These are phyloP conservation scores for Pherbina coryleti DNA, from an alignment of 2,888 invertebrate species.

Conservation along the genomic window DNA sequence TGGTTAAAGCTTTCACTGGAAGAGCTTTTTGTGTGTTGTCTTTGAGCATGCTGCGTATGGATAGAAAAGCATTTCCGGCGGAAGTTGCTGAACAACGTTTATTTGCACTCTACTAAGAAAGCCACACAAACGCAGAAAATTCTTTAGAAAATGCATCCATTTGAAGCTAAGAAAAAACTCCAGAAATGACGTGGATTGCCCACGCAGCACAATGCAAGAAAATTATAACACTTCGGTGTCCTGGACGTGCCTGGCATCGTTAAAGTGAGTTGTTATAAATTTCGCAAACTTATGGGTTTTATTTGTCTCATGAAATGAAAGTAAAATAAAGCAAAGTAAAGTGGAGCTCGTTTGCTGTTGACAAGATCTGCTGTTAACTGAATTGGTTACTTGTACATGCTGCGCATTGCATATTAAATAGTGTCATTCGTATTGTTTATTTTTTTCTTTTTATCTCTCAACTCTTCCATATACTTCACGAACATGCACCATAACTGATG, in stretches of 20 bases:
- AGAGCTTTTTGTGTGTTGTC: constrained; percentile 33
- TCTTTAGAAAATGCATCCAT: too few species aligned
- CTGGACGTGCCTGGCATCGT: constrained; percentile 3
- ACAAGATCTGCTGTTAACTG: constrained; percentile 7
- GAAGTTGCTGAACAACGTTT: neutral
- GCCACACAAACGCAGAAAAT: too few species aligned
- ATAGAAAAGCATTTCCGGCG: constrained; percentile 25
- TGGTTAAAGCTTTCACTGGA: constrained; percentile 18
- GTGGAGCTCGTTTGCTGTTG: neutral
- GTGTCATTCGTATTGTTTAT: neutral
- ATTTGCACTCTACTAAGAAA: too few species aligned
- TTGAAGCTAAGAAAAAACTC: too few species aligned
- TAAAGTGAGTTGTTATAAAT: neutral
- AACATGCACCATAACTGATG: too few species aligned
- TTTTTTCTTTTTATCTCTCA: constrained; percentile 9
- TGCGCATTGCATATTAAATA: constrained; percentile 7
- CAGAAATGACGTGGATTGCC: too few species aligned
- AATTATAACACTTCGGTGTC: neutral
- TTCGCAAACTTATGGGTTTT: constrained; percentile 1
- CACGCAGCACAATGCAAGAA: too few species aligned
- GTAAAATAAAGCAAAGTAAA: neutral
- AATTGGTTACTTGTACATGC: neutral
- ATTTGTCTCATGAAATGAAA: constrained; percentile 16
- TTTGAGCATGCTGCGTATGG: neutral
- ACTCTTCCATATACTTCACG: too few species aligned